Percentiles rank a stretch among this genome's conserved stretches.
Evolutionary conservation across 2,888 invertebrate species (phyloP).

Genomic region (Portevinia maculata): DNA sequence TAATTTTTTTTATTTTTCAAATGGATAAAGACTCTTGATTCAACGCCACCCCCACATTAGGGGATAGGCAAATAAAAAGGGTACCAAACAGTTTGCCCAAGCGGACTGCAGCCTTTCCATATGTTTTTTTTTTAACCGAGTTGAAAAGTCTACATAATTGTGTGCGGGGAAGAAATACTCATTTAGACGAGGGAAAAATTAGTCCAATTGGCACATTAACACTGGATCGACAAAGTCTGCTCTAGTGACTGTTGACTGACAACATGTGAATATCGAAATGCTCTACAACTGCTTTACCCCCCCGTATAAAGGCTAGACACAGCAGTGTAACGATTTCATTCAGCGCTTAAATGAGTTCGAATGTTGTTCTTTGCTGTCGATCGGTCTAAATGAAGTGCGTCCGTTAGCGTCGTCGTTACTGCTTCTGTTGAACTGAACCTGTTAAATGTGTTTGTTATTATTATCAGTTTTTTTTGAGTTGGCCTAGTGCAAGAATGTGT

Average conservation of each 20-base stretch:
- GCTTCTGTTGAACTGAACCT: slow-evolving; percentile 6
- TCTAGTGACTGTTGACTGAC: not conserved
- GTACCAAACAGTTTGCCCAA: too few species aligned
- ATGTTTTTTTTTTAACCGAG: too few species aligned
- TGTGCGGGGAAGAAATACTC: too few species aligned
- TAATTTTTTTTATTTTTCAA: too few species aligned
- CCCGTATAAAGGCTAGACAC: slow-evolving; percentile 61
- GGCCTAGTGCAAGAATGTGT: slow-evolving; percentile 19
- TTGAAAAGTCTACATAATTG: too few species aligned
- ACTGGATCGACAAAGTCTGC: too few species aligned
- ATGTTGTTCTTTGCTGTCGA: slow-evolving; percentile 30
- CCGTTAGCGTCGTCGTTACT: not conserved
- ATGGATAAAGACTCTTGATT: too few species aligned
- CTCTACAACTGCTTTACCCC: not conserved
- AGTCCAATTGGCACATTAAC: too few species aligned
- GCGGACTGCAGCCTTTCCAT: too few species aligned
- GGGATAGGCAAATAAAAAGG: too few species aligned
- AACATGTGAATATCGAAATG: not conserved
- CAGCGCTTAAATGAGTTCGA: slow-evolving; percentile 24
- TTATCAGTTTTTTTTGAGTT: not conserved
- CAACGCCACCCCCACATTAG: too few species aligned
- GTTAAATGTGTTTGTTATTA: not conserved
- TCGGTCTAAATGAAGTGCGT: slow-evolving; percentile 20
- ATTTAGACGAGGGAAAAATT: too few species aligned
- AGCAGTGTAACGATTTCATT: slow-evolving; percentile 50